Conservation (phyloP, 2,113 vertebrate species). For the Maccullochella peelii region DNA sequence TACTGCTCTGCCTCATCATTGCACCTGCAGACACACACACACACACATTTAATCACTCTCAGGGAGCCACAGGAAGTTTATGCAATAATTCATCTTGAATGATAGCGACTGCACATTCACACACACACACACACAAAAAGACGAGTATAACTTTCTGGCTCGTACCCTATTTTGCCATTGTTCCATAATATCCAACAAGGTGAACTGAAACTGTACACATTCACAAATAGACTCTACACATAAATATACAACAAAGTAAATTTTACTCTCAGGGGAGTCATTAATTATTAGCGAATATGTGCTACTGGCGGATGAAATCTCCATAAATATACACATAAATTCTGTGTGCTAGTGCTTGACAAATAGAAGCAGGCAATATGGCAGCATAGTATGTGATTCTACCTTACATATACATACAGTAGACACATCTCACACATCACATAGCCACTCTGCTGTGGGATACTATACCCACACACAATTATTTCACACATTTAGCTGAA, state of each 20-base stretch:
- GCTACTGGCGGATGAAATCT: conserved; percentile 14
- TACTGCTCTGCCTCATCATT: conserved; percentile 5
- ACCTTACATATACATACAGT: not conserved
- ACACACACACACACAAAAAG: not conserved
- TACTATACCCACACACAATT: conserved; percentile 14
- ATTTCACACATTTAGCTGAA: conserved; percentile 25
- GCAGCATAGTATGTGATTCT: not conserved
- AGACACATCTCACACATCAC: not conserved
- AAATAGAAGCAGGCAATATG: not conserved
- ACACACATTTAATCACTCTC: conserved; percentile 42
- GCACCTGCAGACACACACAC: conserved; percentile 31
- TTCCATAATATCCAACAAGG: conserved; percentile 29
- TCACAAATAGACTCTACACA: conserved; percentile 10
- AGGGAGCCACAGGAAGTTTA: conserved; percentile 21
- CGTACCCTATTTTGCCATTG: not conserved
- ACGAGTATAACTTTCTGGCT: not conserved
- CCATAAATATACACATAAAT: conserved; percentile 2
- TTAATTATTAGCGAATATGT: conserved; percentile 32
- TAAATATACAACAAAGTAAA: conserved; percentile 5
- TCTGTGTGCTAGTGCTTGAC: not conserved
- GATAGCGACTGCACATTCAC: not conserved
- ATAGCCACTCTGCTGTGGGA: not conserved
- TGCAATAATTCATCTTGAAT: conserved; percentile 44
- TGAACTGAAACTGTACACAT: conserved; percentile 4
- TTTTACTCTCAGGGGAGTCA: conserved; percentile 26